Evolutionary conservation across 2,113 vertebrate species (phyloP).

Genomic region (Jaculus jaculus): DNA sequence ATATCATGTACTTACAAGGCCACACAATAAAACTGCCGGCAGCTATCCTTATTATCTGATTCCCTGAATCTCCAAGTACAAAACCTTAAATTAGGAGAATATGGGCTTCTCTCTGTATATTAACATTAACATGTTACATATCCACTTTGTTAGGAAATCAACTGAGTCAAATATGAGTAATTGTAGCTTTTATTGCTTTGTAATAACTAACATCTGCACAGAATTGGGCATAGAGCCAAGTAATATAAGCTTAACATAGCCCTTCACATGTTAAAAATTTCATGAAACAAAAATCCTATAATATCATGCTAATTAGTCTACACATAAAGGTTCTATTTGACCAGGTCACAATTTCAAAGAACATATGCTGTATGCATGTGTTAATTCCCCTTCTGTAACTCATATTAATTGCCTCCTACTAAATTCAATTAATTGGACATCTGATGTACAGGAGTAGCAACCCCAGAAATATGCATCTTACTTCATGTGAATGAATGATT

Average conservation of each 20-base stretch:
- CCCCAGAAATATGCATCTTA: background rate
- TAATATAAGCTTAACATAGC: background rate
- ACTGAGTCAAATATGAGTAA: background rate
- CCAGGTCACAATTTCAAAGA: constrained; percentile 40
- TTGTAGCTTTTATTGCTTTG: constrained; percentile 33
- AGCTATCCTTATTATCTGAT: background rate
- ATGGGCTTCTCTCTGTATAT: background rate
- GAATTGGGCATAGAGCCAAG: background rate
- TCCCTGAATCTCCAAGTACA: background rate
- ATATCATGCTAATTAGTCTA: constrained; percentile 10
- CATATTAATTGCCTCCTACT: constrained; percentile 27
- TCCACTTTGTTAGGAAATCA: constrained; percentile 2
- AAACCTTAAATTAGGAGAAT: background rate
- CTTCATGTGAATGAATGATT: constrained; percentile 12
- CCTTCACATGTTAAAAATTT: constrained; percentile 30
- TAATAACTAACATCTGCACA: background rate
- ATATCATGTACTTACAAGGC: no score
- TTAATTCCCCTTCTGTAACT: constrained; percentile 23
- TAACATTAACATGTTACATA: background rate
- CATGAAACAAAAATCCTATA: background rate
- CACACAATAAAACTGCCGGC: no score
- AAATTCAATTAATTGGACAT: constrained; percentile 44
- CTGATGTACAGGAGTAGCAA: background rate
- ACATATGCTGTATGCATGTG: background rate
- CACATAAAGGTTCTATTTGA: background rate